Evolutionary conservation across 2,797 vertebrate genomes (phyloP).

Genomic region (Tympanoctomys barrerae): DNA sequence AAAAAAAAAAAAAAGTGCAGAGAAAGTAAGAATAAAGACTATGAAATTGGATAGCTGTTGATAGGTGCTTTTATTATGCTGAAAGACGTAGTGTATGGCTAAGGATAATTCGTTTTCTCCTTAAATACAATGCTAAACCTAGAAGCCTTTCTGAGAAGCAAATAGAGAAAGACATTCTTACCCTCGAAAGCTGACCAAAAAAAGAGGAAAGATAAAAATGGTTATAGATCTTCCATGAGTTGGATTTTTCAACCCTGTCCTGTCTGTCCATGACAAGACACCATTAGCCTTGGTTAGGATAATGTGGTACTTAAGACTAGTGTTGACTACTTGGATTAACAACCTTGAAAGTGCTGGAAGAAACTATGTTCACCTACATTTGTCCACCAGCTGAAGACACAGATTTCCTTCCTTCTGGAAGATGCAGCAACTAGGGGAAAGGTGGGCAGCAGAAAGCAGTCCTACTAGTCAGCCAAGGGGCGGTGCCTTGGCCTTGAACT

Average conservation of each 20-base stretch:
- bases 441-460: background rate
- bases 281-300: background rate
- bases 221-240: background rate
- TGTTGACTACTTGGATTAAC: background rate
- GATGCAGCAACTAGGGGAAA: too few species aligned
- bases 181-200: background rate
- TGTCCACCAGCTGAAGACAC: too few species aligned
- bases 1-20: background rate
- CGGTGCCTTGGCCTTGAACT: background rate
- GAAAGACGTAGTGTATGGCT: background rate
- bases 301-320: background rate
- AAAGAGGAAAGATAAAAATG: background rate
- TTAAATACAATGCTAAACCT: background rate
- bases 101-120: background rate
- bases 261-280: background rate
- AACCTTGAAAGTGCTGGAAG: background rate
- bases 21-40: conserved; percentile 24
- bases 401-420: background rate
- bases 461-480: background rate
- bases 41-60: background rate
- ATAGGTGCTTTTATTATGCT: background rate
- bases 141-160: background rate
- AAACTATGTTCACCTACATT: background rate
- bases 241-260: background rate
- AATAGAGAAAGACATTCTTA: background rate